Evolutionary conservation across 2,797 vertebrate genomes (phyloP), one percentile per base, ranked within the genome.

Genomic region (Lateolabrax maculatus): DNA sequence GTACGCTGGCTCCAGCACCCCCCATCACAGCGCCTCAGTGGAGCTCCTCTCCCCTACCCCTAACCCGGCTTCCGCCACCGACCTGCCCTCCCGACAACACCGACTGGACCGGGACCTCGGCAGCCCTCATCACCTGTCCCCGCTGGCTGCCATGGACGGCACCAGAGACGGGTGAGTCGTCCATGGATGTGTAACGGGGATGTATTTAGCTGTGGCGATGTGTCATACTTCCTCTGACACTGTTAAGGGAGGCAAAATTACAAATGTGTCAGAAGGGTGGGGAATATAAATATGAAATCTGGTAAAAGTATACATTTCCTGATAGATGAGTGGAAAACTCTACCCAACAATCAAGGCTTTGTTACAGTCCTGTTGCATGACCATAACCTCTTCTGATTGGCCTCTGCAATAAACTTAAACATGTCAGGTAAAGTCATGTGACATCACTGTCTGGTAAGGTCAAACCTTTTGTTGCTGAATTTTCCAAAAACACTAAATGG

Each of bases 161-260:
- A 69, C 95, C 37, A 95, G 95, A 90, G 97, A 98, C 0, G 96
- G 98, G 98, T 99, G 96, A 51, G 97, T 93, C 72, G n/a, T 44
- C 9, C 3, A 2, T 23, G 49, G 29, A 58, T 49, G 29, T 15
- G 16, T 37, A 25, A 68, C 60, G 46, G 0, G 2, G 31, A 55
- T 51, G 56, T 46, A 4, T 53, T 67, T 34, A 27, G 44, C 46
- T 51, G 43, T 1, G n/a, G 34, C 37, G 43, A 77, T 57, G 60
- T n/a, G 34, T 70, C 84, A 62, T 18, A 52, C 36, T 72, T 6
- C 10, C n/a, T 62, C 67, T 23, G 27, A 77, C 4, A 27, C 43
- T 31, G 31, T 11, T 27, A 43, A 53, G 31, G 65, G 39, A 61
- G 41, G 55, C 18, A 34, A 61, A 16, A 71, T 51, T n/a, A 34